Base-by-base conservation (phyloP, 2,888 invertebrate genomes). In the Cantharis rufa region DNA sequence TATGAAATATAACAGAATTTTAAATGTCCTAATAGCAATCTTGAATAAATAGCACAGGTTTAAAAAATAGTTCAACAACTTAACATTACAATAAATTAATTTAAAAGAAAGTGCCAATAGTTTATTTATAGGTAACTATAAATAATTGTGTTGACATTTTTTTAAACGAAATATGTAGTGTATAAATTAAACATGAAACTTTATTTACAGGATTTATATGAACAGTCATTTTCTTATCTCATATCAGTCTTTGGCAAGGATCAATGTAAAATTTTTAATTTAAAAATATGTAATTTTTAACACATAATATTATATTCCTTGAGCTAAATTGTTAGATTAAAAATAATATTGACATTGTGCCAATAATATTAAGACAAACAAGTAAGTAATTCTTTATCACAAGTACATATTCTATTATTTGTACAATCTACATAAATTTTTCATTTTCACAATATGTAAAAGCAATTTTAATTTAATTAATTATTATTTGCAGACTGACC, bases 401-500 rank as follows among this genome's bases (percentile, higher is more conserved):
- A 75, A 74, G 72, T 77, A 77, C 74, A 76, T 74, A 76, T 76
- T 79, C 75, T 77, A 79, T 75, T 69, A 78, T 76, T 79, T 75
- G 77, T 62, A 79, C 74, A 64, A 76, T 68, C 78, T 79, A 78
- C 79, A 72, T 32, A 71, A 70, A 70, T 71, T 75, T 79, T 75
- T 72, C 70, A 72, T 76, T 71, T 62, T 69, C 64, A 71, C 24
- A 71, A 72, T 64, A 70, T 28, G 27, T 28, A 62, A 62, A 32
- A 69, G 63, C 11, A 15, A 68, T 28, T 48, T 48, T 5, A 2
- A 74, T 62, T 77, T 75, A 78, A 73, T 78, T 78, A 69, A 73
- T 78, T 78, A 69, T 92, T 92, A 83, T 92, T 92, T 0, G 92
- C 91, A 66, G 91, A 90, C 84, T 91, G 91, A 85, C 92, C 92